Conservation (phyloP, 2,113 vertebrate species). For the Cheirogaleus medius region DNA sequence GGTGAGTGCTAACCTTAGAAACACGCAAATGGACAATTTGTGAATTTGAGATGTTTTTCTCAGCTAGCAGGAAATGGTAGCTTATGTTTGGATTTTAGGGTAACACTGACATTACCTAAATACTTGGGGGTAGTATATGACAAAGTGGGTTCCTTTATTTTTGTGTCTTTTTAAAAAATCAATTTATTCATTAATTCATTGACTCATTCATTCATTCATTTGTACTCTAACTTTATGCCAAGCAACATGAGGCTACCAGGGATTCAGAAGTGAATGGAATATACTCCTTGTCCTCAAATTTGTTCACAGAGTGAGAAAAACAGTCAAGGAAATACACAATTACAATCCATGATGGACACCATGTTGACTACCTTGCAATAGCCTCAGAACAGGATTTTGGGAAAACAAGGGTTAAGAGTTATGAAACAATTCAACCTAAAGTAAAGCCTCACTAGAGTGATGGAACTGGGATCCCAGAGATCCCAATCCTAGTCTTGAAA, state of each 20-base stretch:
- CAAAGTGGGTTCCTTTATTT: slow-evolving; percentile 16
- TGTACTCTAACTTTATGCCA: not conserved
- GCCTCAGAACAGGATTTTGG: not conserved
- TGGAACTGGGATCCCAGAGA: not conserved
- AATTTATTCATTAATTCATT: not conserved
- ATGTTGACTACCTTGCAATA: not conserved
- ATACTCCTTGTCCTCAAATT: not conserved
- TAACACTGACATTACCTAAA: not conserved
- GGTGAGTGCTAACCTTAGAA: slow-evolving; percentile 44
- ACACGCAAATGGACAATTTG: not conserved
- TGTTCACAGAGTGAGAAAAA: not conserved
- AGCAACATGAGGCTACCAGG: not conserved
- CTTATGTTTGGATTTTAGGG: not conserved
- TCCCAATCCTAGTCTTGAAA: not conserved
- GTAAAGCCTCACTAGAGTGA: not conserved
- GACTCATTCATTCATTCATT: not conserved
- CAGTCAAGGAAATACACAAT: not conserved
- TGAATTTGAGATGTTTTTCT: slow-evolving; percentile 10
- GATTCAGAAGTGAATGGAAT: not conserved
- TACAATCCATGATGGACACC: not conserved
- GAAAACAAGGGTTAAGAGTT: not conserved
- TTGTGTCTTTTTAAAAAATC: not conserved
- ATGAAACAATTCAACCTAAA: not conserved
- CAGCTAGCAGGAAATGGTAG: slow-evolving; percentile 28
- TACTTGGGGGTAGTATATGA: not conserved